Evolutionary conservation across 2,113 vertebrate genomes (phyloP).

Genomic region (Paradoxurus hermaphroditus): DNA sequence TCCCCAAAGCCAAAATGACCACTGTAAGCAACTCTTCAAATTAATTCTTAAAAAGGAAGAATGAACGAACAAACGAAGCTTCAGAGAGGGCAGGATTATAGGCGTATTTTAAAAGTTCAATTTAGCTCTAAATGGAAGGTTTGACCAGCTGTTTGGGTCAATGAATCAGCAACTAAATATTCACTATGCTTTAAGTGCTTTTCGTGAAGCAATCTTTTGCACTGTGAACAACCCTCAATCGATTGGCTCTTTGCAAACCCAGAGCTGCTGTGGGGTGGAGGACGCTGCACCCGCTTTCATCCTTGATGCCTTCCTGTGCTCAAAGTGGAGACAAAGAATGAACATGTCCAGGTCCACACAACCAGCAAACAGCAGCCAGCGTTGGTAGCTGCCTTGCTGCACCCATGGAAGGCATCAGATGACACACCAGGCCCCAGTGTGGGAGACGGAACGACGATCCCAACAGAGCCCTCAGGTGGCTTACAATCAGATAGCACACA

Average conservation of each 20-base stretch:
- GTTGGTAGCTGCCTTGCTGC: neutral
- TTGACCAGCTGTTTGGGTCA: neutral
- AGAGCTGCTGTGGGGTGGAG: neutral
- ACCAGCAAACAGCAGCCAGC: neutral
- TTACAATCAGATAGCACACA: neutral
- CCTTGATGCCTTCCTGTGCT: fast-evolving
- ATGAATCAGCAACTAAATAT: neutral
- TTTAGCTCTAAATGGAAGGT: neutral
- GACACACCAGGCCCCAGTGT: too few relatives aligned
- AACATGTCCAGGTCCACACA: neutral
- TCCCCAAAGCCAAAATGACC: conserved; percentile 26
- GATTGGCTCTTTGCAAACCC: neutral
- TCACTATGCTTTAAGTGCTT: neutral
- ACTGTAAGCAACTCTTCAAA: neutral
- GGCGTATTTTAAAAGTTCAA: neutral
- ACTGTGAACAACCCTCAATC: neutral
- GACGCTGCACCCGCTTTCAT: neutral
- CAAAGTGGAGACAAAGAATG: neutral
- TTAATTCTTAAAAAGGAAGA: neutral
- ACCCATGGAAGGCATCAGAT: neutral
- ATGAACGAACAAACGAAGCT: neutral
- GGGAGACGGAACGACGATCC: neutral
- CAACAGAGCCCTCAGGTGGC: neutral
- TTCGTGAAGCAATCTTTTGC: neutral
- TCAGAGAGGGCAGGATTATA: neutral